phyloP scores from a whole-genome alignment of 2,888 invertebrate species.

The Achlya flavicornis region DNA sequence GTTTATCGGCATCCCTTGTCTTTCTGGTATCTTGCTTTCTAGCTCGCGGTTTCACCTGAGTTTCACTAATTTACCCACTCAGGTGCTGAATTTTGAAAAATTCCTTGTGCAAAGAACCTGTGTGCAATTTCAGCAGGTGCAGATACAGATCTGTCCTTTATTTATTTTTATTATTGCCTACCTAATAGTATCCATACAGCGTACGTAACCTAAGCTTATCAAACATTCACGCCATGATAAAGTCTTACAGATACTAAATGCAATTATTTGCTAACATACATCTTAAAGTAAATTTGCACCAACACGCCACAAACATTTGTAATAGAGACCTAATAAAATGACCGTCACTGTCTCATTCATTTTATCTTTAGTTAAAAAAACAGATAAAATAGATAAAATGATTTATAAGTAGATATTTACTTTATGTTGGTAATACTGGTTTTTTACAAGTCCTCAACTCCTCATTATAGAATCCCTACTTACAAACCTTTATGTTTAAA shows the following conservation, averaged over 20 bases:
- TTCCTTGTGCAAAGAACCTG: too few relatives aligned
- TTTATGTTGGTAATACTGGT: too few relatives aligned
- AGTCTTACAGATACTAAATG: slow-evolving; percentile 30
- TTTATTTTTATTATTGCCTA: not conserved
- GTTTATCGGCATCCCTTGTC: not conserved
- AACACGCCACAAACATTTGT: slow-evolving; percentile 8
- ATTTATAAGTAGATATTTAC: too few relatives aligned
- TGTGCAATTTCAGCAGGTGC: too few relatives aligned
- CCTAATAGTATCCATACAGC: not conserved
- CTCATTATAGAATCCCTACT: not conserved
- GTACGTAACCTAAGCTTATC: slow-evolving; percentile 29
- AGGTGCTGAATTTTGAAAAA: too few relatives aligned
- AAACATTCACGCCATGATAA: slow-evolving; percentile 35
- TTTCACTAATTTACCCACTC: too few relatives aligned
- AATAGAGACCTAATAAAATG: not conserved
- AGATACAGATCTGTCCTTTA: too few relatives aligned
- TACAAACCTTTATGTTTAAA: not conserved
- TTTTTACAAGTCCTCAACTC: too few relatives aligned
- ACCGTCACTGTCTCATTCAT: not conserved
- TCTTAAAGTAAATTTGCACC: slow-evolving; percentile 33
- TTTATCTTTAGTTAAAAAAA: not conserved
- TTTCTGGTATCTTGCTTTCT: not conserved
- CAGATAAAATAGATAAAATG: too few relatives aligned
- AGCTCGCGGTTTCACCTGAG: too few relatives aligned
- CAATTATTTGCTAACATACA: slow-evolving; percentile 39